A percentile compares a stretch with the other conserved stretches of the same genome.
phyloP scores from a whole-genome alignment of 2,888 invertebrate genomes.

The Andrena bucephala region DNA sequence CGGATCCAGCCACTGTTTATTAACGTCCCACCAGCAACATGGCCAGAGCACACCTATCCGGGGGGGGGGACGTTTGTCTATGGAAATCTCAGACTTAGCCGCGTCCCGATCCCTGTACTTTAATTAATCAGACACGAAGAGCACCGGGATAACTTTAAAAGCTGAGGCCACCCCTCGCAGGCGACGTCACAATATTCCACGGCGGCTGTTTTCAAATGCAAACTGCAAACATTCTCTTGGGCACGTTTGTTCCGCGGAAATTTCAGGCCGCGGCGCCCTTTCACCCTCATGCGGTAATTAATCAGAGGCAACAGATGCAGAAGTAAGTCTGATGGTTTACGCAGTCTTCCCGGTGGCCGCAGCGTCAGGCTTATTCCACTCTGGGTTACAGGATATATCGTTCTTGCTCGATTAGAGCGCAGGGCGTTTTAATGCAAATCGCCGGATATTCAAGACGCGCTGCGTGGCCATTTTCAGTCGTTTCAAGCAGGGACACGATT shows the following conservation, averaged over 20 bases:
- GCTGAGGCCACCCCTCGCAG: not conserved
- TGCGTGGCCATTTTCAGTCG: not conserved
- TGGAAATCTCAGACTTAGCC: too few relatives aligned
- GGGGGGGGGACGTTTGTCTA: not conserved
- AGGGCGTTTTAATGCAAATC: not conserved
- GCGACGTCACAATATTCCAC: not conserved
- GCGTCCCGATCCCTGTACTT: not conserved
- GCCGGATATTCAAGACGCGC: not conserved
- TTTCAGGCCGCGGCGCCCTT: not conserved
- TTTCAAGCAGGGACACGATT: not conserved
- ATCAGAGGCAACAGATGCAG: constrained; percentile 53
- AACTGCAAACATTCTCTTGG: constrained; percentile 4
- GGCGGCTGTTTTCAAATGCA: not conserved
- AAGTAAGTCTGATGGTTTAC: constrained; percentile 27
- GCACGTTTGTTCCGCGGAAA: constrained; percentile 6
- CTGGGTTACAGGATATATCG: constrained; percentile 4
- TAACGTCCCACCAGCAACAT: not conserved
- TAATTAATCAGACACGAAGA: constrained; percentile 3
- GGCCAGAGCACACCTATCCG: not conserved
- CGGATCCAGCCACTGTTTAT: constrained; percentile 23
- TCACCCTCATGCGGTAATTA: constrained; percentile 15
- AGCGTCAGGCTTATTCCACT: not conserved
- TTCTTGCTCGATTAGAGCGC: not conserved
- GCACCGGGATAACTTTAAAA: not conserved
- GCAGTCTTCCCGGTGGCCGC: constrained; percentile 16